Base-by-base conservation (phyloP, 2,113 vertebrate genomes). In the Corapipo altera region DNA sequence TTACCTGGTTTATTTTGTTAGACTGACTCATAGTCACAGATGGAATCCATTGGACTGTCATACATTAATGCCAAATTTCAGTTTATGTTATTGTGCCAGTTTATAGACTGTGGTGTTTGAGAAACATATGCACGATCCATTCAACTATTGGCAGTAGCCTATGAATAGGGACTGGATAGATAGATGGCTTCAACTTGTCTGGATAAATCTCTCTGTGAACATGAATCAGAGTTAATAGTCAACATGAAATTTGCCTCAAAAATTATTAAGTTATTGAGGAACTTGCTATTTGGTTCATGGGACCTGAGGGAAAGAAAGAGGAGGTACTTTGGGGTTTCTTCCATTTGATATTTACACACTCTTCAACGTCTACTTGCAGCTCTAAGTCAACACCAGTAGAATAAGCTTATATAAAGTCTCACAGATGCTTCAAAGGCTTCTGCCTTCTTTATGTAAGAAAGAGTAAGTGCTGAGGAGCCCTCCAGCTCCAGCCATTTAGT, bases 31-130 rank as follows among this genome's bases (percentile, higher is more conserved):
- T 64, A 79, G 66, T 82, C 48, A 48, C 65, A 88, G 88, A 69
- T 32, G 66, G 57, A 91, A 64, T 88, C 64, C 72, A 49, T 57
- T 89, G 66, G 33, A 51, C 61, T 85, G 33, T 72, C 48, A 65
- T 69, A 88, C 91, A 82, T 87, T 88, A 72, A 64, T 88, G 81
- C 30, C 52, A 85, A 85, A 79, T 75, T 89, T 93, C 59, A 52
- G 57, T 94, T 89, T 93, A 76, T 73, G 26, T 78, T 82, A 59
- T 24, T 82, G 41, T 72, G 48, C 39, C 54, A 69, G 73, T 85
- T 89, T 94, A 55, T 89, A 88, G 93, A 88, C 85, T 55, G 8
- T 33, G 33, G 21, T 89, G 41, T 69, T 89, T 81, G 48, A 91
- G 39, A 89, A 95, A 75, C 57, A 87, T 70, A 89, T 78, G 66